A percentile compares a stretch with the other conserved stretches of the same genome.
phyloP scores from a whole-genome alignment of 2,888 invertebrate species.

The Thumatha senex region DNA sequence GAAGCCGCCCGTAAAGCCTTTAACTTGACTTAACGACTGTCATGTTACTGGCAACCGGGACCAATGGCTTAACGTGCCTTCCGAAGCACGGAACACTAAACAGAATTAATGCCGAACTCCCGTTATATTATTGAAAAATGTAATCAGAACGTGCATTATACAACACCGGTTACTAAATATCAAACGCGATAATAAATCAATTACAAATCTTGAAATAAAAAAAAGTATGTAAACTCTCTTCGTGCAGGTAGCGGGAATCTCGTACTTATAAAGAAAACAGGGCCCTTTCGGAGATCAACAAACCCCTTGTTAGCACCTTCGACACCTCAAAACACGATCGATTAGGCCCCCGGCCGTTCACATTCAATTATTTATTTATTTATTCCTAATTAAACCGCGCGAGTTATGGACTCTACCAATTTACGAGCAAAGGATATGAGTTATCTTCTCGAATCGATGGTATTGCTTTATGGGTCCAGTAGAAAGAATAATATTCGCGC shows the following conservation, averaged over 20 bases:
- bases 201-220: constrained; percentile 11
- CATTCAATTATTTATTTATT: constrained; percentile 85
- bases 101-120: too few species aligned
- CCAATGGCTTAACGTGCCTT: too few species aligned
- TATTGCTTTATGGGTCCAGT: constrained; percentile 49
- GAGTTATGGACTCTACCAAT: constrained; percentile 76
- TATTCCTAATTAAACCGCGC: constrained; percentile 82
- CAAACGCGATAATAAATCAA: constrained; percentile 3
- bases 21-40: too few species aligned
- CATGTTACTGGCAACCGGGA: too few species aligned
- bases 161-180: constrained; percentile 3
- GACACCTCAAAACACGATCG: constrained; percentile 66
- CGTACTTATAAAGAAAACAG: constrained; percentile 5
- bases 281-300: constrained; percentile 13
- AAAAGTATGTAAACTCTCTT: constrained; percentile 2
- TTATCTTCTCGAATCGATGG: constrained; percentile 63
- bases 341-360: constrained; percentile 81
- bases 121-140: too few species aligned
- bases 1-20: too few species aligned
- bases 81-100: too few species aligned
- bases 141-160: too few species aligned
- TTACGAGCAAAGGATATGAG: constrained; percentile 68
- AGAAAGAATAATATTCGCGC: constrained; percentile 36
- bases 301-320: constrained; percentile 79
- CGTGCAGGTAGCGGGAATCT: constrained; percentile 34